Evolutionary conservation across 2,113 vertebrate genomes (phyloP).

Genomic region (Ptilonorhynchus violaceus): DNA sequence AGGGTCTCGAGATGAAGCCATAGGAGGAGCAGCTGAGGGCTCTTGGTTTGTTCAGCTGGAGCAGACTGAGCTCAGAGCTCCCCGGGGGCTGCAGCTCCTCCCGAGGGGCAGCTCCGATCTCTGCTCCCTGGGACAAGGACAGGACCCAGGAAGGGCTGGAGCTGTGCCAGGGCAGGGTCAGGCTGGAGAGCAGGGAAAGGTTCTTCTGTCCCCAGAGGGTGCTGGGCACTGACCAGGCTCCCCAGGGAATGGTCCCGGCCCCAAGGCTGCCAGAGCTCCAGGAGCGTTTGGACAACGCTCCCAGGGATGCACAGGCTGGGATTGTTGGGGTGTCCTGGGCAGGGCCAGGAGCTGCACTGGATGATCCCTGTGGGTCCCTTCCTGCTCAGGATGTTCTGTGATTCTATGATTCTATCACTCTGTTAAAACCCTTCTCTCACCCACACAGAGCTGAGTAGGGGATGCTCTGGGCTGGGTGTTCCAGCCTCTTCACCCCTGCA

Average conservation of each 20-base stretch:
- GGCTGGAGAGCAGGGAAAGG: background rate
- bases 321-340: background rate
- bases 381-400: background rate
- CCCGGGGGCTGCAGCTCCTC: background rate
- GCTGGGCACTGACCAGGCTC: background rate
- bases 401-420: background rate
- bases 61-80: background rate
- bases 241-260: background rate
- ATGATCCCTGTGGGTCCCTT: rapidly evolving
- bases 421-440: background rate
- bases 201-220: background rate
- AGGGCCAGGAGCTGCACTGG: rapidly evolving
- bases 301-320: background rate
- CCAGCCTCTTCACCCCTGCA: background rate
- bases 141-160: rapidly evolving
- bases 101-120: rapidly evolving
- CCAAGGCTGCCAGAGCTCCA: background rate
- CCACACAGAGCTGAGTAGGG: background rate
- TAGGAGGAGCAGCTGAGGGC: background rate
- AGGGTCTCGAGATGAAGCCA: background rate
- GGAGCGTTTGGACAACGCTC: background rate
- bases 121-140: background rate
- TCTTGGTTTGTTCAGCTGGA: background rate
- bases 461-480: background rate
- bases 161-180: background rate